Evolutionary conservation across 1,140 invertebrate species (phyloP).

Genomic region (Drosophila nebulosa): DNA sequence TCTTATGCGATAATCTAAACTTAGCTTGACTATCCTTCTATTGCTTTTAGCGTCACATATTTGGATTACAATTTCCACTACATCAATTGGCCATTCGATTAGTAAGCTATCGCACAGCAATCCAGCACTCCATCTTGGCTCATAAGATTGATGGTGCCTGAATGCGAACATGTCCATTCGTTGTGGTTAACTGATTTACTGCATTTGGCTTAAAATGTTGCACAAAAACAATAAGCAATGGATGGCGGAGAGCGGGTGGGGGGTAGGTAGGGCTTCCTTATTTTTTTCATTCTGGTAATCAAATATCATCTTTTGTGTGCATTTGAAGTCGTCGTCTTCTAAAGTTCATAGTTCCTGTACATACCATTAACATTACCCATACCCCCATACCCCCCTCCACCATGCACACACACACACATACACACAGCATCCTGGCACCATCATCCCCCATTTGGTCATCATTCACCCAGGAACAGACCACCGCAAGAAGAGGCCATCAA

Average conservation of each 20-base stretch:
- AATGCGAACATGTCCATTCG: not conserved
- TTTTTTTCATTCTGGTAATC: conserved; percentile 31
- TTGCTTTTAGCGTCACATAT: not conserved
- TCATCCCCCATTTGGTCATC: conserved; percentile 21
- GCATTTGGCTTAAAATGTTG: conserved; percentile 3
- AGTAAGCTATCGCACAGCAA: not conserved
- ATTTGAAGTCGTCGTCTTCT: conserved; percentile 31
- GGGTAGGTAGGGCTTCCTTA: not conserved
- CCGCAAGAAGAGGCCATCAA: conserved; percentile 37
- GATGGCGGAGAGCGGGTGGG: too few species aligned
- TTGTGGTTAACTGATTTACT: conserved; percentile 18
- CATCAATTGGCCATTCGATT: not conserved
- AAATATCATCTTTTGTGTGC: conserved; percentile 51
- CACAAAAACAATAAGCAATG: conserved; percentile 1
- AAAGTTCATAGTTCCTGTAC: conserved; percentile 13
- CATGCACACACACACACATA: too few species aligned
- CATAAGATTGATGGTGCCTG: not conserved
- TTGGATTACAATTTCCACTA: not conserved
- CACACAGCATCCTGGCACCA: not conserved
- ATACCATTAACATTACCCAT: not conserved
- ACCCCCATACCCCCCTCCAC: not conserved
- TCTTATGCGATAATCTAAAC: too few species aligned
- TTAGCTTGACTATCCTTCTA: too few species aligned
- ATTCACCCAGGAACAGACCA: conserved; percentile 23
- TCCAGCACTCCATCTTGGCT: not conserved